phyloP scores from a whole-genome alignment of 2,113 vertebrate species.

The Bettongia penicillata region DNA sequence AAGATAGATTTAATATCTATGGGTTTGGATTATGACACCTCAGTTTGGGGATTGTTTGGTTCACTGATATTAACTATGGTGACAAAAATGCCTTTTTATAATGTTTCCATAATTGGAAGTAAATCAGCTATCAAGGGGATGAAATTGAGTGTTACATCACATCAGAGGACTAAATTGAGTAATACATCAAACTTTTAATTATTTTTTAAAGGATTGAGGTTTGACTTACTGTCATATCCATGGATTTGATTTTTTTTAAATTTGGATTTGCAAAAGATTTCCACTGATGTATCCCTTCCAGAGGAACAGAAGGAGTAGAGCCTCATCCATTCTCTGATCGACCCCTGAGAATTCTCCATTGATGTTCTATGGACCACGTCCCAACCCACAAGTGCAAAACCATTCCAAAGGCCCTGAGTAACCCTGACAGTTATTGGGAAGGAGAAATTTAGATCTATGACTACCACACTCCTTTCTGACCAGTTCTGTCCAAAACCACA shows the following conservation, averaged over 20 bases:
- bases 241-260: neutral
- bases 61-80: fast-evolving
- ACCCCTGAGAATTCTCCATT: neutral
- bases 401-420: neutral
- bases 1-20: neutral
- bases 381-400: neutral
- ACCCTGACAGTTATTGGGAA: neutral
- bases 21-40: neutral
- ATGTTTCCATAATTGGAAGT: neutral
- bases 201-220: neutral
- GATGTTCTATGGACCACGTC: neutral
- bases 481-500: neutral
- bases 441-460: fast-evolving
- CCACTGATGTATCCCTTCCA: neutral
- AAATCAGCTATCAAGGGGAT: neutral
- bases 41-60: neutral
- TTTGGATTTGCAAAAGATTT: neutral
- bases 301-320: neutral
- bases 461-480: fast-evolving
- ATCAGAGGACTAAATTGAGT: neutral
- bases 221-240: neutral
- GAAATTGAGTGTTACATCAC: neutral
- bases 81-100: neutral
- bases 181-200: neutral
- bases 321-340: neutral